Conservation (phyloP, 2,888 invertebrate species). For the Sinohyriopsis cumingii region DNA sequence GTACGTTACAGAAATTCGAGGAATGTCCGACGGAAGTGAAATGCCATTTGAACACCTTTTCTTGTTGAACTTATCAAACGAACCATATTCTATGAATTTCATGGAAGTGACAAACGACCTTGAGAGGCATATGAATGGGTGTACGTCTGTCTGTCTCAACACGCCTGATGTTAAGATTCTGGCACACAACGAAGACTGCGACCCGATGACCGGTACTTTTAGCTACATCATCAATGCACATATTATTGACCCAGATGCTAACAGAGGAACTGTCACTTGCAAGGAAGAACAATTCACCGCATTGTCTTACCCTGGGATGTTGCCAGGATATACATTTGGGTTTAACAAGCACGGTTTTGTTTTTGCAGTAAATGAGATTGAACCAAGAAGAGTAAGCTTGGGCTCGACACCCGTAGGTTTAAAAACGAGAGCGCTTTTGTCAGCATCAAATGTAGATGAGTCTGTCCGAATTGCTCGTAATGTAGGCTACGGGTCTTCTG, state of each 20-base stretch:
- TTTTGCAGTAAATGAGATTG: slow-evolving; percentile 1
- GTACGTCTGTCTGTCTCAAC: slow-evolving; percentile 34
- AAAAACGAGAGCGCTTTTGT: background rate
- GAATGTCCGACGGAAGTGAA: slow-evolving; percentile 35
- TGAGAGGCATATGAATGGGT: slow-evolving; percentile 21
- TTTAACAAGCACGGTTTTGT: slow-evolving; percentile 12
- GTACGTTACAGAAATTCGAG: slow-evolving; percentile 32
- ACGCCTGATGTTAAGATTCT: slow-evolving; percentile 11
- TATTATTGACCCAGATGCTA: slow-evolving; percentile 12
- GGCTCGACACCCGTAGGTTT: background rate
- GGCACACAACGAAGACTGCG: slow-evolving; percentile 33
- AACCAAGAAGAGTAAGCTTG: background rate
- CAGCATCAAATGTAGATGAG: slow-evolving; percentile 1
- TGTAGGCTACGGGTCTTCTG: background rate
- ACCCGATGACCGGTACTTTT: slow-evolving; percentile 24
- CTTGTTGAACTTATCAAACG: slow-evolving; percentile 25
- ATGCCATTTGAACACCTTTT: slow-evolving; percentile 34
- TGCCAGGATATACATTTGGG: slow-evolving; percentile 18
- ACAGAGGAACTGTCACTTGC: too few relatives aligned
- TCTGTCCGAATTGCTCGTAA: background rate
- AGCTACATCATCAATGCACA: slow-evolving; percentile 31
- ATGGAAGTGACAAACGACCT: background rate
- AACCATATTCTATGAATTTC: slow-evolving; percentile 15
- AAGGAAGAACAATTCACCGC: slow-evolving; percentile 32
- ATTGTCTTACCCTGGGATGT: slow-evolving; percentile 26